Conservation (phyloP, 2,797 vertebrate genomes). For the Pseudochirops cupreus region DNA sequence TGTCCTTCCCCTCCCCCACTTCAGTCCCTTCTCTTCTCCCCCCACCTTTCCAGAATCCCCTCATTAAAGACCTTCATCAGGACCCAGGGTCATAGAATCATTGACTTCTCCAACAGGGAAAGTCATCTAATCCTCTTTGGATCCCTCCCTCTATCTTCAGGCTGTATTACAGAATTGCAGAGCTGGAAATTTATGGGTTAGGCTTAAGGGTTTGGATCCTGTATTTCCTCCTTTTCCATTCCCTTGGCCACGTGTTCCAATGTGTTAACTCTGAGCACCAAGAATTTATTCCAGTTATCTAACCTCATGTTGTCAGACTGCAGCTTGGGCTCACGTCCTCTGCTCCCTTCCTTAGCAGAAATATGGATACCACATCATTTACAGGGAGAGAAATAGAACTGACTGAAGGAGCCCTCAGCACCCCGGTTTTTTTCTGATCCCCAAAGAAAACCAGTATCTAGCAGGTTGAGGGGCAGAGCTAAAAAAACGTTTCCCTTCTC, state of each 20-base stretch:
- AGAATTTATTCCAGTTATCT: constrained; percentile 17
- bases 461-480: background rate
- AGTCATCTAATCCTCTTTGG: background rate
- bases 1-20: background rate
- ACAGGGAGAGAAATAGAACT: background rate
- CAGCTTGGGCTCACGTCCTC: background rate
- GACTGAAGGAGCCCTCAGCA: constrained; percentile 20
- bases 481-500: constrained; percentile 55
- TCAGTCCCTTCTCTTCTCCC: background rate
- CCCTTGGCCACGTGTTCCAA: background rate
- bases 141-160: background rate
- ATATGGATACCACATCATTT: constrained; percentile 10
- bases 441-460: background rate
- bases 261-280: background rate
- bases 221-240: background rate
- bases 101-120: background rate
- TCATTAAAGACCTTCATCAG: background rate
- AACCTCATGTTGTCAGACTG: background rate
- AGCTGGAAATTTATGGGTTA: background rate
- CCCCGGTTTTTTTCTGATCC: background rate
- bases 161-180: background rate
- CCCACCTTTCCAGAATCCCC: background rate
- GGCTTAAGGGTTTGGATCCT: too few species aligned
- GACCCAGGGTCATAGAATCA: background rate
- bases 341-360: background rate